Conservation (phyloP, 2,113 vertebrate species). For the Nothocercus julius region DNA sequence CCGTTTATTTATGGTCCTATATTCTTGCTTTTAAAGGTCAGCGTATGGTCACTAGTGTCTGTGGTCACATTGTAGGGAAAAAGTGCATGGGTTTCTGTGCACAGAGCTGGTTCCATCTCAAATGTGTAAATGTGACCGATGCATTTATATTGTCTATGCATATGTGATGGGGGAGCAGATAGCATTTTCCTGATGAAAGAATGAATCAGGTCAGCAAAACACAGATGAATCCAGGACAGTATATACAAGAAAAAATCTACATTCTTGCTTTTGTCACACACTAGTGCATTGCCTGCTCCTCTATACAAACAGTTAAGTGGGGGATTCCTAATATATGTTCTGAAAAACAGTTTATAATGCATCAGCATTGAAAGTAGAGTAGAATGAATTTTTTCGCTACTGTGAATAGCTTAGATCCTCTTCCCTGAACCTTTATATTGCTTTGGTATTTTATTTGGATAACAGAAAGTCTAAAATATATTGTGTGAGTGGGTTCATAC, state of each 20-base stretch:
- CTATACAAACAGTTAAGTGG: background rate
- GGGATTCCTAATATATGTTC: background rate
- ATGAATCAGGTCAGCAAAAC: background rate
- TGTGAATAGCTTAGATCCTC: background rate
- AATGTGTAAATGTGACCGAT: background rate
- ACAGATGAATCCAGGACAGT: background rate
- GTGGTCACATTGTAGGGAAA: accelerated
- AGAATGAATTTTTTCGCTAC: background rate
- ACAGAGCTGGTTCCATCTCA: background rate
- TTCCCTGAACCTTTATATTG: background rate
- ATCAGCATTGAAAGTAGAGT: background rate
- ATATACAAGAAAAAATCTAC: background rate
- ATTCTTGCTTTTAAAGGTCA: background rate
- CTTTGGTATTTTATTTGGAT: conserved; percentile 22
- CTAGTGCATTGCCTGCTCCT: background rate
- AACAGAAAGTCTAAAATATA: background rate
- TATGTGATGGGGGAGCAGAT: background rate
- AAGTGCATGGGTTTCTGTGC: background rate
- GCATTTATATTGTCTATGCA: background rate
- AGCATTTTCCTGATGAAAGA: background rate
- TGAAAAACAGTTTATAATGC: background rate
- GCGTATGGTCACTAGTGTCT: background rate
- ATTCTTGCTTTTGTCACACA: background rate
- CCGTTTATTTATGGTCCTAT: background rate
- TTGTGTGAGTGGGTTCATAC: background rate